Evolutionary conservation across 2,888 invertebrate genomes (phyloP).

Genomic region (Drosophila heteroneura): DNA sequence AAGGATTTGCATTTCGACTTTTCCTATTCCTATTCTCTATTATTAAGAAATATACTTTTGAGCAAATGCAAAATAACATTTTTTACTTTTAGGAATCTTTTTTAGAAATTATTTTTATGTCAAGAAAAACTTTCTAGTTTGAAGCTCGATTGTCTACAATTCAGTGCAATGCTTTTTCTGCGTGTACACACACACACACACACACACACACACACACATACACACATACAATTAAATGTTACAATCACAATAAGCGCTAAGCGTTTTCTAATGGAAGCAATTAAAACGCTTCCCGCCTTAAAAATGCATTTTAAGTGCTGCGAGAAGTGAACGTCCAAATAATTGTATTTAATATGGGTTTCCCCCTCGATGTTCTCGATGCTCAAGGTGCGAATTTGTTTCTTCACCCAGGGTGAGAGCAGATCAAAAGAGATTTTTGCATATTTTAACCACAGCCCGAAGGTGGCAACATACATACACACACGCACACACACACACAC

Average conservation of each 20-base stretch:
- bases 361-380: neutral
- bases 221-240: constrained; percentile 39
- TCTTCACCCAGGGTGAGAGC: constrained; percentile 47
- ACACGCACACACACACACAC: neutral
- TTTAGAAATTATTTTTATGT: neutral
- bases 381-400: constrained; percentile 69
- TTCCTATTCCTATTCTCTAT: neutral
- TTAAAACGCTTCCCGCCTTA: constrained; percentile 56
- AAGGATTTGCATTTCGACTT: neutral
- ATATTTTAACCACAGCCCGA: constrained; percentile 47
- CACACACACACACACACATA: constrained; percentile 8
- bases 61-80: neutral
- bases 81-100: neutral
- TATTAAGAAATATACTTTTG: neutral
- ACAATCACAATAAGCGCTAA: constrained; percentile 51
- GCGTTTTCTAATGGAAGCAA: constrained; percentile 74
- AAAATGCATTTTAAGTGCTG: constrained; percentile 41
- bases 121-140: neutral
- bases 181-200: neutral
- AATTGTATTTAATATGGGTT: neutral
- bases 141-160: neutral
- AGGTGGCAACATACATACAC: constrained; percentile 26
- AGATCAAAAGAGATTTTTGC: constrained; percentile 77
- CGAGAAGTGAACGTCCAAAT: constrained; percentile 9
- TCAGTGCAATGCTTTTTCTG: neutral